Evolutionary conservation across 2,113 vertebrate genomes (phyloP), one percentile per base, ranked within the genome.

Genomic region (Aix galericulata): DNA sequence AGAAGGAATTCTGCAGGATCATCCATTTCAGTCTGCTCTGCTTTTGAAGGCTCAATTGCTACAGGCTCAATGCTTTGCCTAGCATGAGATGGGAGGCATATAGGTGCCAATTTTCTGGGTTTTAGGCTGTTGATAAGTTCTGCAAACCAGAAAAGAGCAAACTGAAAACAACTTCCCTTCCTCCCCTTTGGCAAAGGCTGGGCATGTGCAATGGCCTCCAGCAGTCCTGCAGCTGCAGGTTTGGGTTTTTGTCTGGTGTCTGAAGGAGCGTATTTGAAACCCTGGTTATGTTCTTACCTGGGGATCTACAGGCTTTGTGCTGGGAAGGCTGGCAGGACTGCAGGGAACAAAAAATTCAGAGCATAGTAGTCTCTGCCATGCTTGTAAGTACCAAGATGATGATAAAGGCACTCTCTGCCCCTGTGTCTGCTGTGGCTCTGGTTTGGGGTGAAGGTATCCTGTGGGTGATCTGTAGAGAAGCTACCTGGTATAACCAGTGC

Each of bases 1-100:
- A 94, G 84, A 66, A 89, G 62, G 78, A 96, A 85, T 96, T 96
- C 95, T 94, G 66, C 42, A 84, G 58, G 58, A 89, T 89, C 84
- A 84, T 88, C 69, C 48, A 40, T 80, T 94, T 91, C 59, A 55
- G 58, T 82, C 75, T 87, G 91, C 52, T 83, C 52, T 91, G 82
- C 71, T 87, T 96, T 94, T 94, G 86, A 89, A 91, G 80, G 58
- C 48, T 62, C 26, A 88, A 2, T 92, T 92, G 89, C 91, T 93
- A 63, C 83, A 78, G 80, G 77, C 77, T 89, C 81, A 84, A 26
- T 88, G 4, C 76, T 81, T 66, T 79, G 48, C 56, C 14, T 53
- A 73, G 2, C 32, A 60, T 42, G 48, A 13, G 26, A 17, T 23
- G 23, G 40, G 46, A 83, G 36, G 29, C 62, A 8, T 64, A 0